A percentile compares a stretch with the other conserved stretches of the same genome.
Evolutionary conservation across 2,888 invertebrate species (phyloP).

Genomic region (Lithosia quadra): DNA sequence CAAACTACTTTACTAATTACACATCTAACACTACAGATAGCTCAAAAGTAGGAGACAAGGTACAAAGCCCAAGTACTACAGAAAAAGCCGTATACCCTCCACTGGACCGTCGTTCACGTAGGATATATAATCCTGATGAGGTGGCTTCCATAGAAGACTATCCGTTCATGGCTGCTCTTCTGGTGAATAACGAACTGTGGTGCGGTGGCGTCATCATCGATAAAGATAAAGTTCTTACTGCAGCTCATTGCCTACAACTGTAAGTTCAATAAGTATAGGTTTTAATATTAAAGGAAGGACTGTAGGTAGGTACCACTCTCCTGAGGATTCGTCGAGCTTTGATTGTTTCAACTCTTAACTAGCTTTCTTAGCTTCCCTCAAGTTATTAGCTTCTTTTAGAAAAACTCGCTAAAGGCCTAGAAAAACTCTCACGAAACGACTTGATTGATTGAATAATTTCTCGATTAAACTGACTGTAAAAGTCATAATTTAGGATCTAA

Average conservation of each 20-base stretch:
- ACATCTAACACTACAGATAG: constrained; percentile 4
- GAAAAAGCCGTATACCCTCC: constrained; percentile 53
- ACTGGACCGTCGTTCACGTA: constrained; percentile 68
- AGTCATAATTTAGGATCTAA: too few relatives aligned
- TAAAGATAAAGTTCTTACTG: constrained; percentile 70
- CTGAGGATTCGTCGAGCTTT: too few relatives aligned
- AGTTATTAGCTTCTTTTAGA: too few relatives aligned
- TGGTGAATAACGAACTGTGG: constrained; percentile 78
- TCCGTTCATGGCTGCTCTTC: constrained; percentile 76
- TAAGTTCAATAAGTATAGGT: constrained; percentile 53
- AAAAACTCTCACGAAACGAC: too few relatives aligned
- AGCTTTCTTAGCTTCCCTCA: too few relatives aligned
- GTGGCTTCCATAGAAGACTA: constrained; percentile 64
- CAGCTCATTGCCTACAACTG: constrained; percentile 81
- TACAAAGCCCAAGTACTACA: constrained; percentile 1
- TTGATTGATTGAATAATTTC: too few relatives aligned
- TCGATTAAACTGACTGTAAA: too few relatives aligned
- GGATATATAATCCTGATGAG: constrained; percentile 79
- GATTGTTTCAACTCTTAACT: too few relatives aligned
- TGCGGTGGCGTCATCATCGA: constrained; percentile 76
- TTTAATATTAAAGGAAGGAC: too few relatives aligned
- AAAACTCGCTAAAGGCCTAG: too few relatives aligned
- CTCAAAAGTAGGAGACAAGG: not conserved
- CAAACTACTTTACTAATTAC: not conserved
- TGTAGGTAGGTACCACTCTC: too few relatives aligned